Evolutionary conservation across 1,140 invertebrate genomes (phyloP), one percentile per base, ranked within the genome.

Genomic region (Manduca sexta): DNA sequence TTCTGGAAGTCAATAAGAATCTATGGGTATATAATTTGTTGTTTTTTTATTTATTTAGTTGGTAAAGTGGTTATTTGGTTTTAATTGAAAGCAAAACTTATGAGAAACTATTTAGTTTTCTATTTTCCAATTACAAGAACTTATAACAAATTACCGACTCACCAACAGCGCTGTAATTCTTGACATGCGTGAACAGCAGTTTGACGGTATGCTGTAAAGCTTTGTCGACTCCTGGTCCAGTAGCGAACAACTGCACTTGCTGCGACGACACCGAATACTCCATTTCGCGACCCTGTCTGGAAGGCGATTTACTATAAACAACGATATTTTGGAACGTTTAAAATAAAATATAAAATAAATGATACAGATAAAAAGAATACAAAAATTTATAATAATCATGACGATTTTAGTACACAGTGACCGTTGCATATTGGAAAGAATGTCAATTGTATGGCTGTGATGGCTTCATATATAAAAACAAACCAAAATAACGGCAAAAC

Each of bases 91-190:
- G n/a, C n/a, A n/a, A n/a, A n/a, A n/a, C n/a, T n/a, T n/a, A n/a
- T n/a, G n/a, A n/a, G n/a, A n/a, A n/a, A n/a, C n/a, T n/a, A n/a
- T n/a, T n/a, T n/a, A n/a, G n/a, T n/a, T 21, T 21, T 3, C 2
- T 3, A 21, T 2, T 21, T 21, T 21, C 21, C 7, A 21, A 45
- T 34, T 21, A 40, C 5, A 40, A 2, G 0, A 40, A 40, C 15
- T 3, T 3, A 17, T 1, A 18, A 50, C 7, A 33, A 6, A 39
- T 3, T 30, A 34, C 40, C 5, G 29, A n/a, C 74, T 71, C 43
- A 83, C 81, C 79, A 38, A 81, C 55, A 31, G 77, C 75, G 29
- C 68, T 78, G 43, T 83, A 78, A 47, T 84, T 84, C 33, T 72
- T 75, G 11, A 73, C 66, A 35, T 84, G 81, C 10, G 68, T 66